phyloP scores from a whole-genome alignment of 2,888 invertebrate genomes.

The Dasypogon diadema region DNA sequence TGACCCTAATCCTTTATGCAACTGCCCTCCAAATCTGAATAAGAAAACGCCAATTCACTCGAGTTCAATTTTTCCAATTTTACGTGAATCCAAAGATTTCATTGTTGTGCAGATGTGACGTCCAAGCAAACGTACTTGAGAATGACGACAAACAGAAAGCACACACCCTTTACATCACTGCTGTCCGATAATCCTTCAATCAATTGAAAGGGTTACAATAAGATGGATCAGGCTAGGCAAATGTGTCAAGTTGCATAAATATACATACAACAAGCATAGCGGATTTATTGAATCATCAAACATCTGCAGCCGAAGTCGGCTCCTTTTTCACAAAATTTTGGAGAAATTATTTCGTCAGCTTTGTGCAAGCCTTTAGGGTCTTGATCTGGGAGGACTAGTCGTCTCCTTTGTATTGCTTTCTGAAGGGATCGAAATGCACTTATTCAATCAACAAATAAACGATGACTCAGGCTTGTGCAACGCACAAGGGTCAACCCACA shows the following conservation, averaged over 20 bases:
- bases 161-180: not conserved
- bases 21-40: constrained; percentile 44
- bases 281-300: constrained; percentile 51
- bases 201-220: constrained; percentile 5
- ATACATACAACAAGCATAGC: not conserved
- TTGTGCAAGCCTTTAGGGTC: not conserved
- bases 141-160: not conserved
- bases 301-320: constrained; percentile 45
- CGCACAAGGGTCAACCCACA: constrained; percentile 43
- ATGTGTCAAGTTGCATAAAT: constrained; percentile 49
- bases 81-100: constrained; percentile 34
- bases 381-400: not conserved
- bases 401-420: not conserved
- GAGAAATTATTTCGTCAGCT: not conserved
- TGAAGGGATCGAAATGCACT: not conserved
- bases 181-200: constrained; percentile 25
- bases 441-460: constrained; percentile 29
- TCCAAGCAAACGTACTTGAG: constrained; percentile 1
- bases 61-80: constrained; percentile 25
- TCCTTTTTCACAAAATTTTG: constrained; percentile 17
- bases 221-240: constrained; percentile 16
- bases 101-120: constrained; percentile 29
- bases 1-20: constrained; percentile 53
- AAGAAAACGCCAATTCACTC: constrained; percentile 36
- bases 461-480: constrained; percentile 45